Evolutionary conservation across 2,888 invertebrate genomes (phyloP), one percentile per base, ranked within the genome.

Genomic region (Branchipolynoe longqiensis): DNA sequence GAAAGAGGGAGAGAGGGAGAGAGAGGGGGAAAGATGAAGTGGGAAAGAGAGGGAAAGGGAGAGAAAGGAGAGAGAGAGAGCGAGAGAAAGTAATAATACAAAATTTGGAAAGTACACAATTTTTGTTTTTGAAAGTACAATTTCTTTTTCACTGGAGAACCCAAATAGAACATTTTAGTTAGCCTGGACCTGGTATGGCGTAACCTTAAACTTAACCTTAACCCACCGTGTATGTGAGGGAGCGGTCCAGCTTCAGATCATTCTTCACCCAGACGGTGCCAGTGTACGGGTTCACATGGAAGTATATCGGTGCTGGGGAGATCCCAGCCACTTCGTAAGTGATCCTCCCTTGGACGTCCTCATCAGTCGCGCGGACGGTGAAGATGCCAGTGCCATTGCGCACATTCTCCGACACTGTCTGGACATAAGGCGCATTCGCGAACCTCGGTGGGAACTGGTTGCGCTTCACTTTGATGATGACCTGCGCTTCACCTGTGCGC

Each of bases 141-240:
- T n/a, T n/a, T n/a, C n/a, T n/a, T n/a, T n/a, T n/a, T n/a, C n/a
- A n/a, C n/a, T n/a, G n/a, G n/a, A n/a, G n/a, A n/a, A n/a, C n/a
- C n/a, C n/a, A n/a, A n/a, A n/a, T n/a, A n/a, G n/a, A n/a, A n/a
- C n/a, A n/a, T n/a, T n/a, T n/a, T n/a, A n/a, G n/a, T n/a, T n/a
- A n/a, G n/a, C n/a, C n/a, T n/a, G n/a, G n/a, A n/a, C n/a, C n/a
- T n/a, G n/a, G n/a, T n/a, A n/a, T n/a, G n/a, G n/a, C n/a, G n/a
- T n/a, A n/a, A n/a, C n/a, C n/a, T n/a, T n/a, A n/a, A n/a, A n/a
- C n/a, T n/a, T n/a, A n/a, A n/a, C n/a, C n/a, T n/a, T n/a, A 31
- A 62, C 91, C 89, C 86, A 92, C 91, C 56, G 86, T 89, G 87
- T 92, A 92, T 22, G 78, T 25, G 74, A 89, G 82, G 0, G 88